Evolutionary conservation across 2,888 invertebrate species (phyloP).

Genomic region (Cabera pusaria): DNA sequence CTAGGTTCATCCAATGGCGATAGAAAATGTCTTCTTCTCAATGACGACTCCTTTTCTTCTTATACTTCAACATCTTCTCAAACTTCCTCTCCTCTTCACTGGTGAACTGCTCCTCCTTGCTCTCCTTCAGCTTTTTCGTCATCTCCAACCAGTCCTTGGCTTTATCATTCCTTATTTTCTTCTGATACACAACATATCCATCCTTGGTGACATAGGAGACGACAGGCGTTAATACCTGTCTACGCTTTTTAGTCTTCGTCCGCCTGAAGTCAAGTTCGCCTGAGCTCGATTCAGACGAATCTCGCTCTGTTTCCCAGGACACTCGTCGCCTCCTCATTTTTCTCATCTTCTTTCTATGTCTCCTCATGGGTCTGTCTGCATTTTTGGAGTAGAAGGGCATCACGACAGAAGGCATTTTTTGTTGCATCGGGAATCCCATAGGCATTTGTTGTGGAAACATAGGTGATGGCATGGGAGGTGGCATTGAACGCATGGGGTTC

Average conservation of each 20-base stretch:
- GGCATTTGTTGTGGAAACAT: conserved; percentile 32
- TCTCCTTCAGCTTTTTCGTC: conserved; percentile 17
- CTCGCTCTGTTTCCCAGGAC: conserved; percentile 17
- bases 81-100: conserved; percentile 19
- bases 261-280: conserved; percentile 31
- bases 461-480: conserved; percentile 38
- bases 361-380: conserved; percentile 36
- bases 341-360: conserved; percentile 24
- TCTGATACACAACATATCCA: conserved; percentile 68
- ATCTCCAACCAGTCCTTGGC: conserved; percentile 63
- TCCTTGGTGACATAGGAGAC: conserved; percentile 70
- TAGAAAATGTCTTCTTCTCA: too few species aligned
- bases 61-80: conserved; percentile 21
- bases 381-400: conserved; percentile 62
- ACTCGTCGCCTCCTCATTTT: conserved; percentile 30
- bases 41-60: conserved; percentile 10
- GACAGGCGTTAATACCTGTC: conserved; percentile 64
- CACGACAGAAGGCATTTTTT: conserved; percentile 59
- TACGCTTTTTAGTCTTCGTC: conserved; percentile 24
- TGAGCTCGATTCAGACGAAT: conserved; percentile 30
- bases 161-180: conserved; percentile 63
- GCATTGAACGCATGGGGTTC: conserved; percentile 33
- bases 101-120: conserved; percentile 11
- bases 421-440: conserved; percentile 42
- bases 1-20: too few species aligned